phyloP scores from a whole-genome alignment of 1,140 invertebrate genomes.

The Frieseomelitta varia region DNA sequence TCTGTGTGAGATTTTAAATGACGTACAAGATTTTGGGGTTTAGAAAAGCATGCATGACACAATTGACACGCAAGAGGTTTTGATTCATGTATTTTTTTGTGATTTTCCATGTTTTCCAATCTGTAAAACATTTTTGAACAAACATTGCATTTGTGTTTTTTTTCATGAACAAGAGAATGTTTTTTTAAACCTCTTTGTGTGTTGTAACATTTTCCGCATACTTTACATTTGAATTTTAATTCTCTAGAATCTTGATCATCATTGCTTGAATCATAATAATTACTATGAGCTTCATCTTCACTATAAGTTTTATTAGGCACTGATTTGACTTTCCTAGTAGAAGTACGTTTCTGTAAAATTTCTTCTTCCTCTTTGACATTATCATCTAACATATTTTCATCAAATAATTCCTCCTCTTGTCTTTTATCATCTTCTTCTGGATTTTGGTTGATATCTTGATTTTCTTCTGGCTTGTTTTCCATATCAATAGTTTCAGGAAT shows the following conservation, averaged over 20 bases:
- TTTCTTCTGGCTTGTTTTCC: slow-evolving; percentile 45
- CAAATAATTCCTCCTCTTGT: slow-evolving; percentile 52
- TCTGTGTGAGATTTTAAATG: slow-evolving; percentile 74
- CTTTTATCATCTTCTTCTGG: slow-evolving; percentile 29
- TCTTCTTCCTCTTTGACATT: slow-evolving; percentile 51
- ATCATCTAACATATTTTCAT: slow-evolving; percentile 45
- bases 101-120: slow-evolving; percentile 76
- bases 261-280: slow-evolving; percentile 70
- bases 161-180: slow-evolving; percentile 76
- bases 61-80: slow-evolving; percentile 75
- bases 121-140: slow-evolving; percentile 78
- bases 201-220: slow-evolving; percentile 74
- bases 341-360: slow-evolving; percentile 67
- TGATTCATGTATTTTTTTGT: slow-evolving; percentile 71
- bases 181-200: slow-evolving; percentile 79
- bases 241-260: slow-evolving; percentile 67
- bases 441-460: slow-evolving; percentile 34
- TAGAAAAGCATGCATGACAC: slow-evolving; percentile 74
- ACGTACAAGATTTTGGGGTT: slow-evolving; percentile 69
- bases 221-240: slow-evolving; percentile 75
- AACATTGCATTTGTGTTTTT: slow-evolving; percentile 75
- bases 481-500: slow-evolving; percentile 37
- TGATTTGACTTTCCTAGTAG: slow-evolving; percentile 70
- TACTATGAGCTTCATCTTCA: slow-evolving; percentile 69
- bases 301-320: slow-evolving; percentile 66